Percentiles rank a stretch among this genome's conserved stretches.
phyloP scores from a whole-genome alignment of 2,888 invertebrate genomes.

The Steinernema carpocapsae region DNA sequence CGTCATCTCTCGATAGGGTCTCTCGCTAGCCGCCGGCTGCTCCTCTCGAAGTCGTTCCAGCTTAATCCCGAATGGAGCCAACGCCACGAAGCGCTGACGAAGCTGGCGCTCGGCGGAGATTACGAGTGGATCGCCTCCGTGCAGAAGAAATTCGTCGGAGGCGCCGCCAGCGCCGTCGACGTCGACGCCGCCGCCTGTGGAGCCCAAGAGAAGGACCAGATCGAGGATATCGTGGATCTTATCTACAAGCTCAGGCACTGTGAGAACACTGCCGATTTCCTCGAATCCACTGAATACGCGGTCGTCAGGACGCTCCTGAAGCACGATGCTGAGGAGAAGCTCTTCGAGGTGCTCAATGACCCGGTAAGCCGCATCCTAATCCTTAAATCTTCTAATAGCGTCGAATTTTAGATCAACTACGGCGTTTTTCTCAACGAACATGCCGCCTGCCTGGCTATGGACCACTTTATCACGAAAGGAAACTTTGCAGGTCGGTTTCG shows the following conservation, averaged over 20 bases:
- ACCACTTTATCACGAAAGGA: conserved; percentile 75
- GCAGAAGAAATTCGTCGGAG: conserved; percentile 66
- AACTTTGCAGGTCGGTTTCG: conserved; percentile 66
- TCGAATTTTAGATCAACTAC: conserved; percentile 75
- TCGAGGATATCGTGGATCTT: conserved; percentile 60
- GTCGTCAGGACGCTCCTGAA: conserved; percentile 74
- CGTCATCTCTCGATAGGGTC: background rate
- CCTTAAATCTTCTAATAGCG: background rate
- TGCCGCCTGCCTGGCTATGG: conserved; percentile 81
- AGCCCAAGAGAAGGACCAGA: conserved; percentile 63
- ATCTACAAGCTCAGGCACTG: conserved; percentile 75
- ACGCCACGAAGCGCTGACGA: conserved; percentile 52
- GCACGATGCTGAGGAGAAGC: conserved; percentile 74
- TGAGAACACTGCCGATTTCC: conserved; percentile 74
- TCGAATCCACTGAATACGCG: conserved; percentile 84
- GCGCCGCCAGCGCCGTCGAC: conserved; percentile 64
- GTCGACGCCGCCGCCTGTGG: conserved; percentile 65
- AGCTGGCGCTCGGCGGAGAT: conserved; percentile 58
- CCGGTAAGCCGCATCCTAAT: conserved; percentile 71
- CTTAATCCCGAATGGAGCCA: conserved; percentile 46
- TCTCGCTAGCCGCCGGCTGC: background rate
- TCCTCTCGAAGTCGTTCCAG: conserved; percentile 41
- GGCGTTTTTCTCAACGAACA: conserved; percentile 88
- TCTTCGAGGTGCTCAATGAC: conserved; percentile 80
- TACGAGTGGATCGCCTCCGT: conserved; percentile 67